phyloP scores from a whole-genome alignment of 2,888 invertebrate species.

The Ephialtes manifestator region DNA sequence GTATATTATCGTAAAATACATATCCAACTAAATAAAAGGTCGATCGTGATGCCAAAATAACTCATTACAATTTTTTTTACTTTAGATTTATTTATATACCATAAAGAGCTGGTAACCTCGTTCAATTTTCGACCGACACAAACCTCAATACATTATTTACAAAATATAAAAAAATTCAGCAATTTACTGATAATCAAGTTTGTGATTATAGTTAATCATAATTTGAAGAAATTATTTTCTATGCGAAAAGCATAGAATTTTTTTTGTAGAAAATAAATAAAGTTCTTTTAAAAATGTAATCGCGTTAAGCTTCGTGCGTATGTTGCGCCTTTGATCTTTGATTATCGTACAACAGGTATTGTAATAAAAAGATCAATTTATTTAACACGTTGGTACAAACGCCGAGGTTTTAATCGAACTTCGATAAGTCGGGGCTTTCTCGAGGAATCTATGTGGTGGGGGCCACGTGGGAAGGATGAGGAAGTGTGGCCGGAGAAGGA shows the following conservation, averaged over 20 bases:
- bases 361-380: not conserved
- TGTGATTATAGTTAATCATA: too few relatives aligned
- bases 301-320: not conserved
- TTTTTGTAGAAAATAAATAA: not conserved
- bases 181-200: too few relatives aligned
- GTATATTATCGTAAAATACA: too few relatives aligned
- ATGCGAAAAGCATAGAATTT: not conserved
- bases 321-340: not conserved
- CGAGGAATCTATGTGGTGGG: conserved; percentile 19
- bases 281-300: not conserved
- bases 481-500: conserved; percentile 42
- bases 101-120: too few relatives aligned
- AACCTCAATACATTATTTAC: too few relatives aligned
- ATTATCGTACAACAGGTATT: conserved; percentile 11
- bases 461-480: not conserved
- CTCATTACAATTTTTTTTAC: too few relatives aligned
- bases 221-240: too few relatives aligned
- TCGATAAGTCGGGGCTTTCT: conserved; percentile 49
- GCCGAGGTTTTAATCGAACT: conserved; percentile 28
- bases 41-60: too few relatives aligned
- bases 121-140: too few relatives aligned
- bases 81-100: too few relatives aligned
- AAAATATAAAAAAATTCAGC: too few relatives aligned
- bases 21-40: too few relatives aligned
- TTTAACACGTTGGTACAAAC: conserved; percentile 13